Evolutionary conservation across 1,140 invertebrate genomes (phyloP).

Genomic region (Formica selysi): DNA sequence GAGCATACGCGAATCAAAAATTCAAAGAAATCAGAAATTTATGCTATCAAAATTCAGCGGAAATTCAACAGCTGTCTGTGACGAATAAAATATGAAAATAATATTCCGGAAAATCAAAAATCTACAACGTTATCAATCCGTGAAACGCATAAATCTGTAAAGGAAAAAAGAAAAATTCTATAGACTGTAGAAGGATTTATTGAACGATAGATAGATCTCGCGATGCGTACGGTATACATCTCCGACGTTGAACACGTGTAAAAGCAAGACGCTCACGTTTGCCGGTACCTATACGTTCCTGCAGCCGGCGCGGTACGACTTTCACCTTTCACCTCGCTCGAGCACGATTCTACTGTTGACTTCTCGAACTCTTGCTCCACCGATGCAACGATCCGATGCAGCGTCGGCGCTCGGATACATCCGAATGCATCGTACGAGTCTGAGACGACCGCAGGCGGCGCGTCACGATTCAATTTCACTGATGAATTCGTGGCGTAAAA

Average conservation of each 20-base stretch:
- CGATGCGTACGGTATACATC: constrained; percentile 54
- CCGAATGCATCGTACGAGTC: constrained; percentile 1
- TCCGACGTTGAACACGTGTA: constrained; percentile 65
- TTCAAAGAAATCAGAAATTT: background rate
- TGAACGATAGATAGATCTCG: constrained; percentile 6
- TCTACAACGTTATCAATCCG: background rate
- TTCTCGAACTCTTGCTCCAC: constrained; percentile 78
- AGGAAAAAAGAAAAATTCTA: background rate
- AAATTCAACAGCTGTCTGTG: background rate
- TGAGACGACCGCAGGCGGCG: constrained; percentile 11
- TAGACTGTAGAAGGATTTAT: background rate
- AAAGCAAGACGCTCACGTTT: constrained; percentile 57
- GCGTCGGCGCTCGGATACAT: constrained; percentile 26
- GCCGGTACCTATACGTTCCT: constrained; percentile 12
- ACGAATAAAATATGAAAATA: background rate
- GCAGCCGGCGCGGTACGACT: constrained; percentile 75
- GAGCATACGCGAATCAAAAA: background rate
- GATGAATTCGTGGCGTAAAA: constrained; percentile 48
- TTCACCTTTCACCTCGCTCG: constrained; percentile 85
- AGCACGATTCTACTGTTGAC: constrained; percentile 80
- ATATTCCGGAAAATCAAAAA: background rate
- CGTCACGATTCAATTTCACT: constrained; percentile 77
- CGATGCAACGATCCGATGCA: constrained; percentile 17
- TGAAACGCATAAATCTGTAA: background rate
- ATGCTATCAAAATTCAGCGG: background rate